Evolutionary conservation across 64 coral and sea anemone species (phyloP), one percentile per base, ranked within the genome.

Genomic region (Pocillopora damicornis): DNA sequence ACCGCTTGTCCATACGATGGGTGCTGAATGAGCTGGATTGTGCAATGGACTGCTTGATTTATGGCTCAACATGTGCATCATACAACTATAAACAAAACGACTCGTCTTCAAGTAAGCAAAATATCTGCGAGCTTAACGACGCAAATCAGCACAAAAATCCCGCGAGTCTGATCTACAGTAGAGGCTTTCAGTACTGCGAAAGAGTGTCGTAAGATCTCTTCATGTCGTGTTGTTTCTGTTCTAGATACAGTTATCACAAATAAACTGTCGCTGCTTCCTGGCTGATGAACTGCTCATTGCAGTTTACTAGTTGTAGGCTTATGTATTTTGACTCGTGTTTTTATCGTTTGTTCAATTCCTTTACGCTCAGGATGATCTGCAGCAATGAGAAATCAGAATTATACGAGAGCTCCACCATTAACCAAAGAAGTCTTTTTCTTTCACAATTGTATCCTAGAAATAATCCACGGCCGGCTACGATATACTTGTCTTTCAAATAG

Each of bases 11-110:
- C 11, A 85, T 85, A 37, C 36, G 65, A 72, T 85, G 63, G 81
- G 81, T 85, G 8, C 37, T 58, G 35, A 73, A 58, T 85, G 81
- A 85, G 25, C 81, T 85, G 81, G 22, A 37, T 66, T 85, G 81
- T 72, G 81, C 81, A 85, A 38, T 85, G 15, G 81, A 58, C 18
- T 85, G 81, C 38, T 66, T 85, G 36, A 72, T 85, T 72, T 85
- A 72, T 58, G 81, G 81, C 22, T 25, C 18, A 13, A 17, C 35
- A 20, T 85, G 81, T n/a, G 42, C 69, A 45, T 85, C 81, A 58
- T 85, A 85, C 38, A 85, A 85, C 81, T 85, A 85, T 45, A 58
- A 85, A 58, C 37, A 85, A 2, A 61, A 34, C 77, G 10, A 79
- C 18, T 4, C n/a, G 38, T 20, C 56, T 61, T 60, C 77, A 79